phyloP scores from a whole-genome alignment of 2,113 vertebrate species.

The Turdus rufiventris region DNA sequence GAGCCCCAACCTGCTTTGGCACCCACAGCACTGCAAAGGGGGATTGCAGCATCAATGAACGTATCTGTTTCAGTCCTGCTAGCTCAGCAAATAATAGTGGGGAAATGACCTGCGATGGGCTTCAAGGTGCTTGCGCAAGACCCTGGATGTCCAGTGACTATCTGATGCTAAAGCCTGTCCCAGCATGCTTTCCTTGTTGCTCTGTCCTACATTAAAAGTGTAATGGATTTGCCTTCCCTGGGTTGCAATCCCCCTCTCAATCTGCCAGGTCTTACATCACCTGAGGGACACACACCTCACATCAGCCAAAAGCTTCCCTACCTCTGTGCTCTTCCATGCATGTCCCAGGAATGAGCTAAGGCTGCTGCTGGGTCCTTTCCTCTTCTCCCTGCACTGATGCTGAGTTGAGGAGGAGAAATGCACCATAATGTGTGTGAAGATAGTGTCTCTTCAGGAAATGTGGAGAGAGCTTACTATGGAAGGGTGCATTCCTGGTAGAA shows the following conservation, averaged over 20 bases:
- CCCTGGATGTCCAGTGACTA: not conserved
- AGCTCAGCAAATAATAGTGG: not conserved
- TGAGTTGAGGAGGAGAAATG: not conserved
- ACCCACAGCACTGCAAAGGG: rapidly evolving
- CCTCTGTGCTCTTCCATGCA: rapidly evolving
- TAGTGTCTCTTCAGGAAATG: rapidly evolving
- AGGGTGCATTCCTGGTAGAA: not conserved
- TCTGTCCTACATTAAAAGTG: not conserved
- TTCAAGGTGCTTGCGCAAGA: not conserved
- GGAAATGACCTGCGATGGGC: not conserved
- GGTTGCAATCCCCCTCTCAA: not conserved
- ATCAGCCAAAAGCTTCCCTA: not conserved
- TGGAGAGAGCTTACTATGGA: not conserved
- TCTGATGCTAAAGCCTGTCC: rapidly evolving
- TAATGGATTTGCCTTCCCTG: rapidly evolving
- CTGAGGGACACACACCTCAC: rapidly evolving
- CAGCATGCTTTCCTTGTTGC: rapidly evolving
- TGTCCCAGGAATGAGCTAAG: not conserved
- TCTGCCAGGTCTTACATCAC: not conserved
- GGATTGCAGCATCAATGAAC: rapidly evolving
- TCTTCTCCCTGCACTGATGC: not conserved
- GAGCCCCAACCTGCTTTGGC: rapidly evolving
- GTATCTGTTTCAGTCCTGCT: not conserved
- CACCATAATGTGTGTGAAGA: rapidly evolving
- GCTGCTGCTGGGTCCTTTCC: not conserved